Base-by-base conservation (phyloP, 2,888 invertebrate species). In the Drepanosiphum platanoidis region DNA sequence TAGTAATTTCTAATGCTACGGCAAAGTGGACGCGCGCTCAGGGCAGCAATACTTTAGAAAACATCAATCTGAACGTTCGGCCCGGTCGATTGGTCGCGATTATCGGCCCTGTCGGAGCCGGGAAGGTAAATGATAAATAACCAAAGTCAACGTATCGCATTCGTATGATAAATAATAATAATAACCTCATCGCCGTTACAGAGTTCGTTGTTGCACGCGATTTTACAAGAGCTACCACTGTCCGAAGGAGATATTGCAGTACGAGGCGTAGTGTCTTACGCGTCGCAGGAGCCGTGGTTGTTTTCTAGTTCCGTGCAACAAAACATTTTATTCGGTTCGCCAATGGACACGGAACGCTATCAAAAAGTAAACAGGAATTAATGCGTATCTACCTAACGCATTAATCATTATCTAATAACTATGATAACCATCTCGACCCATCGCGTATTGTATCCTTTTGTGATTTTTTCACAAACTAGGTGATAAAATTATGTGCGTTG, bases 291-390 rank as follows among this genome's bases (percentile, higher is more conserved):
- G 89, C 95, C 97, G 0, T 97, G 97, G 97, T 89, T 95, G 0
- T 95, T 95, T 88, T 93, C 93, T 79, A 94, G 94, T 89, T 95
- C 95, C 87, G 94, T 99, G 0, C 92, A 96, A 15, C 96, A 98
- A 88, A 99, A 99, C 90, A 96, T 99, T 87, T 90, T 97, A 2
- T 98, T 99, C 90, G 98, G 97, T 0, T 92, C 92, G 88, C 91
- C 92, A 87, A 94, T 93, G 93, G 94, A 94, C 88, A 91, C 92
- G 36, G 91, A 92, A 36, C 92, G 93, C 88, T 96, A 95, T 88
- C 91, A 92, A 86, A 91, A 93, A 89, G 91, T 92, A 32, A 87
- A 32, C 11, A 32, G 68, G 15, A 42, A 27, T 42, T 61, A 9
- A n/a, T 27, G 7, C 9, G n/a, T n/a, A n/a, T n/a, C n/a, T n/a